Base-by-base conservation (phyloP, 2,888 invertebrate species). In the Himalopsyche japonica region DNA sequence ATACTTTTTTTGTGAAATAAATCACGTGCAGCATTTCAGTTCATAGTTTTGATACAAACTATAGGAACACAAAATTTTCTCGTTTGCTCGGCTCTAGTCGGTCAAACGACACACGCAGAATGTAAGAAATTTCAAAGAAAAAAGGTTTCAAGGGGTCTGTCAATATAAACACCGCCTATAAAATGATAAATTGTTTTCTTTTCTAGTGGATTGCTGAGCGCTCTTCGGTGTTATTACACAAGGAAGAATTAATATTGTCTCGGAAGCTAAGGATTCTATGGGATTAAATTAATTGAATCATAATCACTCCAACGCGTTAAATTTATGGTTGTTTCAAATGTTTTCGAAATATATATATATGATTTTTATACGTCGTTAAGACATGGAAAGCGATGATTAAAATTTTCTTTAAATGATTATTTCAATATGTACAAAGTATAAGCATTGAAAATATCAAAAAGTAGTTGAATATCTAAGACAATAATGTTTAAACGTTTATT, bases 141-240 rank as follows among this genome's bases (percentile, higher is more conserved):
- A 80, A 48, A 70, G 77, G 48, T 64, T 78, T 79, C 47, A 48
- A 43, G 43, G 81, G 57, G 78, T 47, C 80, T 49, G 82, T 82
- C 80, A 82, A 82, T 80, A 82, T 80, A 80, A 85, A 85, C 85
- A 85, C 85, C 82, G 81, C 82, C 78, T 80, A 76, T 79, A 82
- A 77, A 82, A 79, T 85, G 85, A 85, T 85, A 82, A 85, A 85
- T 85, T 82, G 85, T 82, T 82, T 85, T 85, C 80, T 82, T 82
- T 85, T 85, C 80, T 82, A 79, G 79, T 82, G 48, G 84, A 82
- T 82, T 57, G 79, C 20, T 20, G 57, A 57, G 24, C 57, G 20
- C 20, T 57, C 32, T 47, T 77, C 48, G 57, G 49, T 27, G 78
- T 48, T 27, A 34, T 76, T 34, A 20, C n/a, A 27, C 76, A 27